Conservation (phyloP, 2,797 vertebrate species). For the Chromobotia macracanthus region DNA sequence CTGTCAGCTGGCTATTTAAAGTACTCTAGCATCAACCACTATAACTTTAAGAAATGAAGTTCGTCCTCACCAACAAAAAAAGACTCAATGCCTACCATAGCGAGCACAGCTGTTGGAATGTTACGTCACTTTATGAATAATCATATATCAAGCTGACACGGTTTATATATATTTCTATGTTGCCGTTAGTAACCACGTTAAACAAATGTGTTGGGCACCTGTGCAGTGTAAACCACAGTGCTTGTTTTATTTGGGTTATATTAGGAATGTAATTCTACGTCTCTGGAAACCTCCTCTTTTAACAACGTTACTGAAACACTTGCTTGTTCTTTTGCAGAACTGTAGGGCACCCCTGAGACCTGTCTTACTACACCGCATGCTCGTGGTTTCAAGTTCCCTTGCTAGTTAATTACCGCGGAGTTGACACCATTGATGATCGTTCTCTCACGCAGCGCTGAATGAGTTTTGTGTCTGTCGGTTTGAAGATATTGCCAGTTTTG, state of each 20-base stretch:
- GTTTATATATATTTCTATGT: neutral
- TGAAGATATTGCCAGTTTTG: slow-evolving; percentile 35
- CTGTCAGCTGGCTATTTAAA: no score
- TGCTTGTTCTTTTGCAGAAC: neutral
- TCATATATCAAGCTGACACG: neutral
- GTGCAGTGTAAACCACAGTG: neutral
- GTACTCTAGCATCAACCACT: no score
- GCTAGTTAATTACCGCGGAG: neutral
- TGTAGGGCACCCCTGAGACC: neutral
- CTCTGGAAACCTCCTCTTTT: neutral
- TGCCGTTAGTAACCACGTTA: slow-evolving; percentile 1
- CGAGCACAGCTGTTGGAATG: neutral
- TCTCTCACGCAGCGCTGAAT: neutral
- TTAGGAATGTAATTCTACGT: neutral
- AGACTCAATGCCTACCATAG: neutral
- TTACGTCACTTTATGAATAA: neutral
- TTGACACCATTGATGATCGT: neutral
- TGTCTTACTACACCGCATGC: neutral
- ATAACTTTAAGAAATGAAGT: no score
- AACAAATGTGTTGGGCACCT: neutral
- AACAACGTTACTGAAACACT: neutral
- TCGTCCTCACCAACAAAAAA: no score
- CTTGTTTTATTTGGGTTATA: slow-evolving; percentile 1
- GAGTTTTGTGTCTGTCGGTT: slow-evolving; percentile 15
- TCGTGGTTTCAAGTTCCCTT: neutral